Conservation (phyloP, 2,113 vertebrate genomes). For the Origma solitaria region DNA sequence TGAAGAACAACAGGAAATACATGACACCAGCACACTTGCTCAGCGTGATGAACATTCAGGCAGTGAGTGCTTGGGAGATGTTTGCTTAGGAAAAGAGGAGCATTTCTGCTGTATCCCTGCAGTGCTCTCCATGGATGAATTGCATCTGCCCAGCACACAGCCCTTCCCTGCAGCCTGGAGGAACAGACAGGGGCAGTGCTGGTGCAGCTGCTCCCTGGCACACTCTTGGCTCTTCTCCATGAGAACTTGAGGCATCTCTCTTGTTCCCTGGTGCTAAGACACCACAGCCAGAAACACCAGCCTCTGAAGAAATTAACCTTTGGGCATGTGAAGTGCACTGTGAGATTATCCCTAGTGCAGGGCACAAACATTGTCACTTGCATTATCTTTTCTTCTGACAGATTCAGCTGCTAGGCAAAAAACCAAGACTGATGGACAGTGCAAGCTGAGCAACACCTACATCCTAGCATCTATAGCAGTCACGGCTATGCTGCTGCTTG, state of each 20-base stretch:
- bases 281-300: too few species aligned
- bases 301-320: too few species aligned
- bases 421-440: accelerated
- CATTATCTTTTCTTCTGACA: too few species aligned
- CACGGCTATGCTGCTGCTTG: accelerated
- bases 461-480: too few species aligned
- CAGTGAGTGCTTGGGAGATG: not conserved
- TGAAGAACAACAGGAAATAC: not conserved
- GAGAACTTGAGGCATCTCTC: too few species aligned
- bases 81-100: not conserved
- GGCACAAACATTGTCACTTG: too few species aligned
- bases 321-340: too few species aligned
- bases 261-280: too few species aligned
- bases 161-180: not conserved
- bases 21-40: too few species aligned
- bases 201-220: not conserved
- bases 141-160: not conserved
- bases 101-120: not conserved
- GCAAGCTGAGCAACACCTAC: accelerated
- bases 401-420: not conserved
- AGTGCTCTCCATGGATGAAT: not conserved
- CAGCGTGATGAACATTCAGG: not conserved
- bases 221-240: too few species aligned
- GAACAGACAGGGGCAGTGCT: not conserved
- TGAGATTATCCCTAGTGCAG: too few species aligned